Evolutionary conservation across 2,888 invertebrate genomes (phyloP), one percentile per base, ranked within the genome.

Genomic region (Anoncus sp.): DNA sequence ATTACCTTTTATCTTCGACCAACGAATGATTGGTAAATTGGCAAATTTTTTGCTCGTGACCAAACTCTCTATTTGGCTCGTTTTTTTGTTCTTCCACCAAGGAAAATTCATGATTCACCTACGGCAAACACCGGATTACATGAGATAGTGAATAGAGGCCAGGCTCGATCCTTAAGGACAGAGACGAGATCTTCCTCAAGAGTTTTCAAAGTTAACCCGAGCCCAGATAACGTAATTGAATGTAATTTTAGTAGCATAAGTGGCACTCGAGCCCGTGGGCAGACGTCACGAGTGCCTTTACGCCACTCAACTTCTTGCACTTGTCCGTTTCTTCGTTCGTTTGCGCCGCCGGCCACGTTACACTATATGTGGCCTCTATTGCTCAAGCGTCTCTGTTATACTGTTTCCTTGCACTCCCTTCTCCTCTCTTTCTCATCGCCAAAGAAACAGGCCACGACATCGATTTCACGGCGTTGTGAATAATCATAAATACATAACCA

Each of bases 231-330:
- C 86, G 85, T 88, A 87, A 89, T 89, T 88, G 90, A 90, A 88
- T 89, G 88, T 90, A 90, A 91, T 91, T 91, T 91, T 90, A 90
- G 90, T 89, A 88, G 88, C 89, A 89, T 89, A 89, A 91, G 91
- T 90, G 90, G 81, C 86, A 88, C 91, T 91, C 86, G 90, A 91
- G 70, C 18, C n/a, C 85, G 81, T 78, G 72, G 81, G 89, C 90
- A 90, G 90, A 91, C 91, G 90, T 90, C 90, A 90, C 88, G 84
- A 90, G 90, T 89, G 87, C 75, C 86, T 81, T 75, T 73, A 80
- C 81, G 81, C 84, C 81, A 85, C 83, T 82, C 84, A 84, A 80
- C 83, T 87, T 86, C 85, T 86, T 86, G 87, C 88, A 87, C 88
- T 88, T 87, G 87, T 85, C 82, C 85, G 80, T 84, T 62, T 9